Evolutionary conservation across 1,140 invertebrate species (phyloP), one percentile per base, ranked within the genome.

Genomic region (Apolygus lucorum): DNA sequence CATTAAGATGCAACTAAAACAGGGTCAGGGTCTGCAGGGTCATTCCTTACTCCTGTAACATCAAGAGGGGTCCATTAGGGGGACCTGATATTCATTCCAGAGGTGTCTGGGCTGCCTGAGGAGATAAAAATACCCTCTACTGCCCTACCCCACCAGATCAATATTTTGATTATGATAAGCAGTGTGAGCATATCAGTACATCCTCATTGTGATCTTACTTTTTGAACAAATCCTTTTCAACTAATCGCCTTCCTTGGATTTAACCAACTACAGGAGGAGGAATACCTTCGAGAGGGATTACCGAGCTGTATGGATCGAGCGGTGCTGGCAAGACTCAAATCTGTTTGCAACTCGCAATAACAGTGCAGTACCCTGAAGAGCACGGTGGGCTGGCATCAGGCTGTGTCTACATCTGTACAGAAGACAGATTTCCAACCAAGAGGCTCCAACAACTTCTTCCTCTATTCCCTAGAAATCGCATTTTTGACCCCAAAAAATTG

Each of bases 261-360:
- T 62, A 8, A 17, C 34, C n/a, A 26, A n/a, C 85, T 69, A 79
- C 88, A 27, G 76, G 79, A 74, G 92, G 91, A 29, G 92, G 92
- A n/a, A 82, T 94, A 65, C 78, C 85, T 27, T 82, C 80, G 69
- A 83, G 84, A 69, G 88, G 89, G 24, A 84, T 96, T 17, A 91
- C 89, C 63, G 92, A 96, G 82, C 84, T 96, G 75, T 87, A 85
- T 78, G 93, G 92, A 14, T 86, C 87, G 77, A 89, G 90, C 79
- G 89, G 89, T 8, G 83, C 83, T 74, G 92, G 92, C 21, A 96
- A 95, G 82, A 92, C 91, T 0, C 93, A 95, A 79, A 75, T 95
- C 17, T 89, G 87, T 73, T 77, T 96, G 27, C 91, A 94, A 79
- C 76, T 92, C 2, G 79, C 80, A 28, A 76, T 88, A 2, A 82